phyloP scores from a whole-genome alignment of 2,113 vertebrate genomes.

The Macrotus californicus region DNA sequence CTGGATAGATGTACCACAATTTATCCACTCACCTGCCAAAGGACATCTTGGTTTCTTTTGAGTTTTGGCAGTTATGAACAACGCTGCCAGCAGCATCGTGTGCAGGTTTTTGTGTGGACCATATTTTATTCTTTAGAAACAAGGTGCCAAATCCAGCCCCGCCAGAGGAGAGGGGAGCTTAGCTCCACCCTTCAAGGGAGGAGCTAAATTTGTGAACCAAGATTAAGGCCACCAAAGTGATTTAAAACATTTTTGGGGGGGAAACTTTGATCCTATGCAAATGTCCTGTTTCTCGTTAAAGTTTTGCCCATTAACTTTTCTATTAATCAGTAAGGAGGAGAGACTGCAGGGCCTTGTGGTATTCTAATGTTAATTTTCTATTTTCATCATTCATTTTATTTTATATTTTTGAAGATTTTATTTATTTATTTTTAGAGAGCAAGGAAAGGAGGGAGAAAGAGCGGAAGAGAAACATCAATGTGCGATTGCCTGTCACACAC shows the following conservation, averaged over 20 bases:
- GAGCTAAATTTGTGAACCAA: not conserved
- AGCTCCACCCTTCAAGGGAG: not conserved
- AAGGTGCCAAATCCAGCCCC: not conserved
- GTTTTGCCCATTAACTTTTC: not conserved
- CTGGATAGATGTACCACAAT: not conserved
- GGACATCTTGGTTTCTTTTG: not conserved
- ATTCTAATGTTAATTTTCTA: not conserved
- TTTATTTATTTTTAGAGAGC: too few species aligned
- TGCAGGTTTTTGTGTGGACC: not conserved
- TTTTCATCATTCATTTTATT: not conserved
- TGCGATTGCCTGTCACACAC: too few species aligned
- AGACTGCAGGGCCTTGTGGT: not conserved
- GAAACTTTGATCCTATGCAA: not conserved
- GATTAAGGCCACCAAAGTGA: not conserved
- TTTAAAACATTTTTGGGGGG: not conserved
- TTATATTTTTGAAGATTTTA: not conserved
- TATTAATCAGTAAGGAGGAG: not conserved
- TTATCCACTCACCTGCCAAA: not conserved
- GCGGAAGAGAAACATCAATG: too few species aligned
- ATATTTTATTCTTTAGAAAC: not conserved
- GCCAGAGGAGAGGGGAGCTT: not conserved
- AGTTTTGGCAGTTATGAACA: not conserved
- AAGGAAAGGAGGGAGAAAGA: too few species aligned
- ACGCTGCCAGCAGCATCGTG: not conserved
- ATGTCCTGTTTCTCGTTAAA: not conserved